phyloP scores from a whole-genome alignment of 2,797 vertebrate genomes.

The Diplodus puntazzo region DNA sequence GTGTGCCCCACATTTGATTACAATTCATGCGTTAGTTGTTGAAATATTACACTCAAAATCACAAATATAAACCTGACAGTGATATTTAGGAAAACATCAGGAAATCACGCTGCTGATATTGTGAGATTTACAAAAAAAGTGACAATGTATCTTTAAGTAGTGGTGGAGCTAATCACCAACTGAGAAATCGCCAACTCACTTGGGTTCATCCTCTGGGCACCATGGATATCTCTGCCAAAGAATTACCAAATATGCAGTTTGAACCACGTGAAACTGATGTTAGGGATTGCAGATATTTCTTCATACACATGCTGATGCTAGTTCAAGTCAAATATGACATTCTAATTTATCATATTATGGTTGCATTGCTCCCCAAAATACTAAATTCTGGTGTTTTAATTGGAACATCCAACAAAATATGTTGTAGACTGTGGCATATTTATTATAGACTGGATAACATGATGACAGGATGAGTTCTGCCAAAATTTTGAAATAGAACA shows the following conservation, averaged over 20 bases:
- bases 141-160: neutral
- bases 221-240: neutral
- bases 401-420: neutral
- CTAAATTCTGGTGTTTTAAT: neutral
- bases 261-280: neutral
- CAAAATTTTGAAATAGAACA: neutral
- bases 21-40: neutral
- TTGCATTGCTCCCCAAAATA: neutral
- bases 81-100: neutral
- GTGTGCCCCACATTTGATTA: neutral
- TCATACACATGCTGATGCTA: too few species aligned
- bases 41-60: neutral
- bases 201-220: neutral
- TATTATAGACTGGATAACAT: neutral
- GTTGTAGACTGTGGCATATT: neutral
- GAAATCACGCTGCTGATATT: neutral
- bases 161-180: neutral
- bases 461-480: neutral
- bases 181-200: neutral
- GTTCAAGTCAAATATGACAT: neutral
- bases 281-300: too few species aligned
- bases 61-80: neutral
- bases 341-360: neutral
- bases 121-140: neutral
- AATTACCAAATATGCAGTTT: neutral